A percentile compares a stretch with the other conserved stretches of the same genome.
These are phyloP conservation scores for Dynastes tityus DNA, from an alignment of 2,888 invertebrate genomes.

Conservation along the genomic window DNA sequence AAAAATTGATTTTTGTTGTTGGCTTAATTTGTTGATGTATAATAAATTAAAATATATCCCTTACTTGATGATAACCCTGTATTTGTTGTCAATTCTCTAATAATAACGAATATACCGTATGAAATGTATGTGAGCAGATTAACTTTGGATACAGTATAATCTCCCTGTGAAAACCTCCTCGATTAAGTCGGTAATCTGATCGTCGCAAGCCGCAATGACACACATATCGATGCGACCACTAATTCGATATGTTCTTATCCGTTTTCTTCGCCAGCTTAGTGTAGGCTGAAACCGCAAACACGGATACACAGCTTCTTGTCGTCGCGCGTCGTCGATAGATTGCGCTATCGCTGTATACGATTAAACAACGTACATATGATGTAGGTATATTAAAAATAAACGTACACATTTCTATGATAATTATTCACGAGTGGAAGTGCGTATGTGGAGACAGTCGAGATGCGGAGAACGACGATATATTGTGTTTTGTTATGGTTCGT, in stretches of 20 bases:
- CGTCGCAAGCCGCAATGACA: neutral
- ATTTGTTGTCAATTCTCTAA: too few species aligned
- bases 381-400: conserved; percentile 36
- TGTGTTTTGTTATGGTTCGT: conserved; percentile 31
- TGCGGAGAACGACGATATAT: neutral
- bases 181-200: conserved; percentile 20
- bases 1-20: too few species aligned
- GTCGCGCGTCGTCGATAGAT: neutral
- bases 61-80: too few species aligned
- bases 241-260: conserved; percentile 1
- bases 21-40: too few species aligned
- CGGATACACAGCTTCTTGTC: conserved; percentile 1
- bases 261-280: too few species aligned
- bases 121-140: too few species aligned
- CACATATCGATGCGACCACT: conserved; percentile 4
- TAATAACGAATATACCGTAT: too few species aligned
- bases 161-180: too few species aligned
- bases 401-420: conserved; percentile 30
- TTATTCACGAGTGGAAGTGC: conserved; percentile 29
- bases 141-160: too few species aligned
- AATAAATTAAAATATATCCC: too few species aligned
- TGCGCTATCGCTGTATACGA: neutral
- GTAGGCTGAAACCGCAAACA: conserved; percentile 23
- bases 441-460: conserved; percentile 17
- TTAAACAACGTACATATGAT: neutral